phyloP scores from a whole-genome alignment of 2,888 invertebrate genomes.

The Drosophila fulvimacula region DNA sequence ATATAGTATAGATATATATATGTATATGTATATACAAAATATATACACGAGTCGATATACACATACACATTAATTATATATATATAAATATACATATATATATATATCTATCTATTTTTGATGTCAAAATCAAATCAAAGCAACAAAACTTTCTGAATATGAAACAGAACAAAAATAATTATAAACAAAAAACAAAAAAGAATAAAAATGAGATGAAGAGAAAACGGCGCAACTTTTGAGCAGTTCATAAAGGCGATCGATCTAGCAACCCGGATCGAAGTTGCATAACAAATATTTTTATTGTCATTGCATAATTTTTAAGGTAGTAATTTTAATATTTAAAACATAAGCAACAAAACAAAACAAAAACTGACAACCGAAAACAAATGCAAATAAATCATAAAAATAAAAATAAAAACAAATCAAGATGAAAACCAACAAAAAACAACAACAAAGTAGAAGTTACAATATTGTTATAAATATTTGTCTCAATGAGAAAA shows the following conservation, averaged over 20 bases:
- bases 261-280: slow-evolving; percentile 21
- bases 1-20: slow-evolving; percentile 25
- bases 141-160: slow-evolving; percentile 30
- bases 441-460: slow-evolving; percentile 56
- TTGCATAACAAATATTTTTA: slow-evolving; percentile 68
- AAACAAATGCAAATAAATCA: slow-evolving; percentile 36
- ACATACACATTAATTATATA: slow-evolving; percentile 18
- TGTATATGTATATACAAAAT: slow-evolving; percentile 26
- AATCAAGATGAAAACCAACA: slow-evolving; percentile 9
- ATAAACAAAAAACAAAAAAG: slow-evolving; percentile 4
- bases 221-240: slow-evolving; percentile 41
- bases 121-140: slow-evolving; percentile 59
- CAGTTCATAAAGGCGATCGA: slow-evolving; percentile 32
- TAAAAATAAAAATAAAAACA: slow-evolving; percentile 24
- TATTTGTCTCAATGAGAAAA: slow-evolving; percentile 80
- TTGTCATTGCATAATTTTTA: slow-evolving; percentile 80
- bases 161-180: slow-evolving; percentile 12
- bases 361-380: slow-evolving; percentile 46
- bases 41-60: slow-evolving; percentile 27
- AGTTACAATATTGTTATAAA: slow-evolving; percentile 80
- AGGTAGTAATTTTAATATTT: slow-evolving; percentile 77
- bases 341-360: slow-evolving; percentile 67
- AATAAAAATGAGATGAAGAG: not conserved
- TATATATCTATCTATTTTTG: slow-evolving; percentile 68
- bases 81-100: slow-evolving; percentile 19